Base-by-base conservation (phyloP, 2,888 invertebrate genomes). In the Idaea aversata region DNA sequence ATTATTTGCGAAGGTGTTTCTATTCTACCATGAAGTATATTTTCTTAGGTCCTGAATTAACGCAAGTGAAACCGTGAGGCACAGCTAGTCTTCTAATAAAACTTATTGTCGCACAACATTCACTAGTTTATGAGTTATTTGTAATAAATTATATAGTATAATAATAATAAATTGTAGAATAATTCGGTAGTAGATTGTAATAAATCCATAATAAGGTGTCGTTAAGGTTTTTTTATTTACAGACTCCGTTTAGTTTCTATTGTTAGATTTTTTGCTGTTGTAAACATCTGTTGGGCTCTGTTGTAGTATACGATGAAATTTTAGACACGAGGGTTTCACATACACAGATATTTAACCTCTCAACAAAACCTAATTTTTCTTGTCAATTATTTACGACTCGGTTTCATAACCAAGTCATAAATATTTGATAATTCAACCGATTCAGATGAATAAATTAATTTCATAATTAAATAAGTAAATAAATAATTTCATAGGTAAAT, bases 171-270 rank as follows among this genome's bases (percentile, higher is more conserved):
- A 92, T 91, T 89, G 90, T 76, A 79, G 77, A 86, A 90, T 91
- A 89, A 90, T 91, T 91, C 89, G 84, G 78, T 78, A 79, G 83
- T 78, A 79, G 83, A 66, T 64, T 85, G 86, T 25, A 90, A 92
- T 93, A 93, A 89, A 92, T 91, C 85, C 86, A 88, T 92, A 91
- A 91, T 92, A 91, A 90, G 90, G 90, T 87, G 88, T 88, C 88
- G 85, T 88, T 88, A 87, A 85, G 86, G 73, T 87, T 87, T 88
- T 88, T 87, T 88, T 88, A 87, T 87, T 85, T 59, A 85, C 84
- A 85, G 87, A 85, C 88, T 88, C 88, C 88, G 90, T 90, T 91
- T 89, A 90, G 70, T 75, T 25, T 76, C 77, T 77, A 88, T 92
- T 92, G 90, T 91, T 82, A 59, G 58, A 59, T 67, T 88, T 89